These are phyloP conservation scores for Saturnia japonica DNA, from an alignment of 2,888 invertebrate genomes.

Conservation along the genomic window DNA sequence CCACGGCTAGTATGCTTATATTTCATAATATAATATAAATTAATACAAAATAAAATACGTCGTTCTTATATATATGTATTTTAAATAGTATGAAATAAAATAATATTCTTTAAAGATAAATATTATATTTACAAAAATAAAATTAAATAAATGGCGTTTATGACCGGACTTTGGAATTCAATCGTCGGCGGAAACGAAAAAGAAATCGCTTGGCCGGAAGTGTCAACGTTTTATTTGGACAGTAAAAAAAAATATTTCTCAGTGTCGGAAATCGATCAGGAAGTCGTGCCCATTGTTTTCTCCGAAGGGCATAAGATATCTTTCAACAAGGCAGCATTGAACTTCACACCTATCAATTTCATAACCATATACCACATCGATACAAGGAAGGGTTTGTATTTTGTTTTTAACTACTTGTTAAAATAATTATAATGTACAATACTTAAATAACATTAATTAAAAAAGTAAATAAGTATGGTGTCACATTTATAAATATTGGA, in stretches of 20 bases:
- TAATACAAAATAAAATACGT: neutral
- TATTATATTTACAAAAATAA: constrained; percentile 24
- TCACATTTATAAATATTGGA: no score
- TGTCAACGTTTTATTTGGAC: constrained; percentile 77
- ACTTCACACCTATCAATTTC: constrained; percentile 83
- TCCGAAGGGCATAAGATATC: constrained; percentile 74
- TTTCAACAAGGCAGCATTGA: constrained; percentile 72
- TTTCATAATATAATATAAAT: no score
- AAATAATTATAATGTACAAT: neutral
- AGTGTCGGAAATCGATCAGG: constrained; percentile 84
- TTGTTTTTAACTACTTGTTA: neutral
- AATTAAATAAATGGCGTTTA: constrained; percentile 75
- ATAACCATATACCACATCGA: constrained; percentile 84
- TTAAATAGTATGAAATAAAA: constrained; percentile 26
- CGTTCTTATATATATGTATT: constrained; percentile 22
- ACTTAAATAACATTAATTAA: neutral
- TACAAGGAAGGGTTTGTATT: constrained; percentile 84
- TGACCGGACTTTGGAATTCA: constrained; percentile 76
- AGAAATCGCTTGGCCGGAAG: constrained; percentile 66
- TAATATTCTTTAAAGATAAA: constrained; percentile 37
- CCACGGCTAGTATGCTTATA: no score
- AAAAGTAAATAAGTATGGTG: no score
- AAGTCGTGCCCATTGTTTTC: constrained; percentile 83
- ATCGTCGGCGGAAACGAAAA: constrained; percentile 72
- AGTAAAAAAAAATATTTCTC: constrained; percentile 84